Base-by-base conservation (phyloP, 37 sponge, comb jelly and placozoan genomes). In the Ianthella basta region DNA sequence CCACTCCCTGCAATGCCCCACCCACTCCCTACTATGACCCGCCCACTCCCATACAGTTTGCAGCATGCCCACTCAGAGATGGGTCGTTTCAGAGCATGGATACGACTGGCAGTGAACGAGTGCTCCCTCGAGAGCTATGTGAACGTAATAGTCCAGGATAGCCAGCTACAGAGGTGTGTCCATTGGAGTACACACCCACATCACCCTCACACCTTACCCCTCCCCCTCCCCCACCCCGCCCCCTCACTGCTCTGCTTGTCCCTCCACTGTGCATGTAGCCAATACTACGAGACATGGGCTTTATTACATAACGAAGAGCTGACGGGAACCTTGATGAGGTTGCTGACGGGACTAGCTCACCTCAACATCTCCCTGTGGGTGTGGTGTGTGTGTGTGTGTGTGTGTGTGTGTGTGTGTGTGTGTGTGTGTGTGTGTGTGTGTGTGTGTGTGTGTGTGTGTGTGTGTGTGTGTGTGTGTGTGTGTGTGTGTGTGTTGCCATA, bases 121-220 rank as follows among this genome's bases (percentile, higher is more conserved):
- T 86, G 86, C 40, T 91, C 97, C 21, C 84, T 99, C 34, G 94
- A 95, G 80, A 96, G 96, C 84, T 99, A 96, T 85, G 89, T 99
- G 72, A 87, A 40, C 33, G 92, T 94, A n/a, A 55, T 97, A 19
- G 72, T 69, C 15, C 86, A 93, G 55, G 91, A 97, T 80, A 23
- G 19, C 32, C 19, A 54, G 2, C 80, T 96, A 40, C 41, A 85
- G 40, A 74, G 67, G 92, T 88, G 24, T 18, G 66, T 12, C 29
- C 4, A 10, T 12, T 29, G 29, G 4, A 61, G 27, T 4, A 12
- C 64, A 13, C 41, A n/a, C 13, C 60, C 40, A 50, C 79, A 25
- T 77, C 79, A 61, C 25, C 85, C 37, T 55, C 73, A 34, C 29
- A 24, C 83, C 30, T 30, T 6, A 68, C 57, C 72, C 57, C 32